phyloP scores from a whole-genome alignment of 2,888 invertebrate species.

The Ctenicera cuprea region DNA sequence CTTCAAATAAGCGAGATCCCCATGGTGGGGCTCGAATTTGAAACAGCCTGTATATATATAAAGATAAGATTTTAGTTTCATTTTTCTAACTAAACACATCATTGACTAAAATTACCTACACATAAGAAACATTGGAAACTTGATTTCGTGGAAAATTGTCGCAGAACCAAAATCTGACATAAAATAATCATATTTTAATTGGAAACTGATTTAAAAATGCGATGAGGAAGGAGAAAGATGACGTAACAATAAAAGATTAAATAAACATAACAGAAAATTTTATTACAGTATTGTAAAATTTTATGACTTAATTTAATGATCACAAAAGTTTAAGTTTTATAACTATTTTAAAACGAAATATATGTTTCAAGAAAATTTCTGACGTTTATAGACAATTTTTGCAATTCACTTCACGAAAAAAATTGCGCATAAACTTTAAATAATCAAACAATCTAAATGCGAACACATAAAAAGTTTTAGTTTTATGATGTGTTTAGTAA shows the following conservation, averaged over 20 bases:
- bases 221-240: not conserved
- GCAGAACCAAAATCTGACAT: too few relatives aligned
- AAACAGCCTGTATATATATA: too few relatives aligned
- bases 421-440: not conserved
- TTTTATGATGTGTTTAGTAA: not conserved
- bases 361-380: not conserved
- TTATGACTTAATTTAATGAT: slow-evolving; percentile 1
- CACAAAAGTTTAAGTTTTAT: not conserved
- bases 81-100: too few relatives aligned
- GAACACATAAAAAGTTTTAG: not conserved
- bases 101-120: too few relatives aligned
- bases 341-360: not conserved
- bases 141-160: too few relatives aligned
- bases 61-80: too few relatives aligned
- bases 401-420: not conserved
- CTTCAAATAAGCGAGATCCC: too few relatives aligned
- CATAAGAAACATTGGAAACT: not conserved
- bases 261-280: slow-evolving; percentile 1
- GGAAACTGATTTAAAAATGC: too few relatives aligned
- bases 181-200: too few relatives aligned
- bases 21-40: too few relatives aligned
- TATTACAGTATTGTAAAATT: slow-evolving; percentile 1
- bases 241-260: slow-evolving; percentile 8
- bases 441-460: slow-evolving; percentile 2
- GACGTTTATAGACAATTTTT: slow-evolving; percentile 5